These are phyloP conservation scores for Alaudala cheleensis DNA, from an alignment of 2,113 vertebrate species.

Conservation along the genomic window DNA sequence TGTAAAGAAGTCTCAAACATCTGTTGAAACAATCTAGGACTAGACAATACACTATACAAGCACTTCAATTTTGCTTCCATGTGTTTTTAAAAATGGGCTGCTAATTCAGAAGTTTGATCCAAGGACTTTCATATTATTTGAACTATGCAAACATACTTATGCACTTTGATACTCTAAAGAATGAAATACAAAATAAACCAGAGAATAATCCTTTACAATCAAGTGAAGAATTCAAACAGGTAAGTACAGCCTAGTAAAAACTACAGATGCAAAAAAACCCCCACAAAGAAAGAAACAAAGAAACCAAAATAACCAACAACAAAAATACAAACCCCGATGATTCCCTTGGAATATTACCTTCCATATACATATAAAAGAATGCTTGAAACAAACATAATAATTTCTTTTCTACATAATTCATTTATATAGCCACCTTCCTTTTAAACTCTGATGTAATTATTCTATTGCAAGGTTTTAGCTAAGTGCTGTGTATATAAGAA, in stretches of 20 bases:
- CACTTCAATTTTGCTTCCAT: neutral
- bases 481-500: neutral
- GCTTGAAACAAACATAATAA: neutral
- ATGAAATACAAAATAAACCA: neutral
- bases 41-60: neutral
- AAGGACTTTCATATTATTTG: neutral
- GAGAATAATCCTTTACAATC: neutral
- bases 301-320: neutral
- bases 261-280: accelerated
- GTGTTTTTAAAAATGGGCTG: neutral
- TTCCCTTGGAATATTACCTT: neutral
- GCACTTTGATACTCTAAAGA: neutral
- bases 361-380: neutral
- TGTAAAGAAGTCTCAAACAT: neutral
- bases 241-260: neutral
- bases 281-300: neutral
- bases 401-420: neutral
- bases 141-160: neutral
- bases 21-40: neutral
- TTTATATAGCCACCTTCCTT: neutral
- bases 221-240: neutral
- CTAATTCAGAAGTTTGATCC: neutral
- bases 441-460: neutral
- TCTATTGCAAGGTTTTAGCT: neutral
- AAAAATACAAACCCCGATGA: neutral